phyloP scores from a whole-genome alignment of 1,140 invertebrate species.

The Drosophila nannoptera region DNA sequence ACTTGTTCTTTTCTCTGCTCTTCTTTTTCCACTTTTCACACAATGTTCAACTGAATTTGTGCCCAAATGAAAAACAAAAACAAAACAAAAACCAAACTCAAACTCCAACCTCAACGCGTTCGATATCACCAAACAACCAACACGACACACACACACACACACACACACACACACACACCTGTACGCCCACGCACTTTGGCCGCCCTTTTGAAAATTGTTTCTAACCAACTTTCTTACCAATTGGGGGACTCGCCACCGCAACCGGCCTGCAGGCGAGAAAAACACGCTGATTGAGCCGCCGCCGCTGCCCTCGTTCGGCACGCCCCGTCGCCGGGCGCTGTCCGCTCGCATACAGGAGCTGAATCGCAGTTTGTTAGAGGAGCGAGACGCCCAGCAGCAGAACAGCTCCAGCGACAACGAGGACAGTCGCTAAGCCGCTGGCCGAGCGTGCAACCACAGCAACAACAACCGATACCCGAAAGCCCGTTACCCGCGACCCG shows the following conservation, averaged over 20 bases:
- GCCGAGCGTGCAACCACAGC: conserved; percentile 49
- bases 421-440: conserved; percentile 63
- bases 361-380: conserved; percentile 74
- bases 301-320: conserved; percentile 73
- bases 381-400: conserved; percentile 73
- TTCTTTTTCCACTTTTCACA: conserved; percentile 71
- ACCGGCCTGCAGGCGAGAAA: conserved; percentile 63
- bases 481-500: background rate
- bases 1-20: conserved; percentile 75
- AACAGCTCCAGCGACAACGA: conserved; percentile 78
- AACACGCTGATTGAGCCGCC: conserved; percentile 77
- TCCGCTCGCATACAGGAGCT: conserved; percentile 77
- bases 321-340: conserved; percentile 71
- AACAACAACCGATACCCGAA: conserved; percentile 50
- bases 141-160: conserved; percentile 11
- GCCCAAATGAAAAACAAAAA: conserved; percentile 27
- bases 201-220: conserved; percentile 38
- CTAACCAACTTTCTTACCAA: conserved; percentile 42
- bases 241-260: background rate
- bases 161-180: conserved; percentile 10
- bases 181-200: conserved; percentile 13
- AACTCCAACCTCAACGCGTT: conserved; percentile 27
- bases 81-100: conserved; percentile 5
- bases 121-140: conserved; percentile 12
- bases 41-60: conserved; percentile 35